Base-by-base conservation (phyloP, 2,797 vertebrate genomes). In the Amblyraja radiata region DNA sequence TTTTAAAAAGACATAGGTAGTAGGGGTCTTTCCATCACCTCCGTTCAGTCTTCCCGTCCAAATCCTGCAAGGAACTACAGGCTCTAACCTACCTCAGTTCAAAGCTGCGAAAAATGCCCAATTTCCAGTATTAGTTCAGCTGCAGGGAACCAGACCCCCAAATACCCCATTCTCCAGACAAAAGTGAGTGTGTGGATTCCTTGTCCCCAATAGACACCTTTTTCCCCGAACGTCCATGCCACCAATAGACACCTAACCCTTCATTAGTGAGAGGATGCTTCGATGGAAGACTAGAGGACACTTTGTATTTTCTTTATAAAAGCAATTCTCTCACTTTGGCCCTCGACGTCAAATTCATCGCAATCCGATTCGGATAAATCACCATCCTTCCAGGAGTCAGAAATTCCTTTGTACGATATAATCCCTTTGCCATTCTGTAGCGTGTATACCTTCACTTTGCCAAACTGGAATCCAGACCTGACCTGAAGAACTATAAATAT, bases 301-400 rank as follows among this genome's bases (percentile, higher is more conserved):
- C 99, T 99, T 98, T 99, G 98, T 97, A 98, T 99, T 97, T 92
- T 92, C 90, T 98, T 99, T 97, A 99, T 98, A 95, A 99, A 99
- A 97, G 98, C 98, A 97, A 98, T 99, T 97, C 98, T 98, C 97
- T 99, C 99, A 74, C 97, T 97, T 94, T 97, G 98, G 94, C 95
- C 95, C 94, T 97, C 98, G 0, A 97, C 95, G 94, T 97, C 98
- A 0, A 97, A 97, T 94, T 99, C 98, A 78, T 98, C 98, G 74
- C 97, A 97, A 73, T 99, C 99, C 0, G 97, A 98, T 95, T 99
- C 98, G 0, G 98, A 97, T 5, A 97, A 97, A 32, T 95, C 94
- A 1, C 98, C 98, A 93, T 99, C 99, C 93, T 97, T 97, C 98
- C 98, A 99, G 94, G 98, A 95, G 32, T 96, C 96, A 0, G 97